phyloP scores from a whole-genome alignment of 2,113 vertebrate genomes.

The Pygoscelis antarcticus region DNA sequence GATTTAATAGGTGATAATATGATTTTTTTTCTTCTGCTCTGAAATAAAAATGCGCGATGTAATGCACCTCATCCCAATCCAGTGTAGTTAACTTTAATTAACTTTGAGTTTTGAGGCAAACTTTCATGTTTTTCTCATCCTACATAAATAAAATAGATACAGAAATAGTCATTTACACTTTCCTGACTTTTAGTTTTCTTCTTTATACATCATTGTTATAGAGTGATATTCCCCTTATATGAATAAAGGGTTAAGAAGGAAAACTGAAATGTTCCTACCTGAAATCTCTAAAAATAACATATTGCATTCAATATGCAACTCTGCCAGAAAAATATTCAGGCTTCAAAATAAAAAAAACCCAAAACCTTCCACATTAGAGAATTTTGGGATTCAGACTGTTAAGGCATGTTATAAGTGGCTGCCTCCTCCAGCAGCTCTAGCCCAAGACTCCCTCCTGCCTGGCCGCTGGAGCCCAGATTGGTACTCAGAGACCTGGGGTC shows the following conservation, averaged over 20 bases:
- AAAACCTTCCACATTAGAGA: background rate
- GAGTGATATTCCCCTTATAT: background rate
- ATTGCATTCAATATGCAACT: background rate
- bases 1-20: background rate
- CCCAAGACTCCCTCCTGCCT: background rate
- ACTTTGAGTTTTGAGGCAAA: background rate
- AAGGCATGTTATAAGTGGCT: background rate
- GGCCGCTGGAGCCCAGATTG: background rate
- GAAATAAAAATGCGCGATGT: background rate
- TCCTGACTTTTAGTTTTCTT: background rate
- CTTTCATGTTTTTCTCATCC: background rate
- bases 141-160: background rate
- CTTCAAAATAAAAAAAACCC: background rate
- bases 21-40: background rate
- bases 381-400: background rate
- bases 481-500: background rate
- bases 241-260: background rate
- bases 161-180: background rate
- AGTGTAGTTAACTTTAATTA: background rate
- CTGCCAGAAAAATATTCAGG: background rate
- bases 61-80: background rate
- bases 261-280: background rate
- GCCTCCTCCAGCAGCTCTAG: background rate
- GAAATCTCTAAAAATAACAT: background rate
- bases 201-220: background rate